phyloP scores from a whole-genome alignment of 2,797 vertebrate genomes.

The Oryzias dopingdopingensis region DNA sequence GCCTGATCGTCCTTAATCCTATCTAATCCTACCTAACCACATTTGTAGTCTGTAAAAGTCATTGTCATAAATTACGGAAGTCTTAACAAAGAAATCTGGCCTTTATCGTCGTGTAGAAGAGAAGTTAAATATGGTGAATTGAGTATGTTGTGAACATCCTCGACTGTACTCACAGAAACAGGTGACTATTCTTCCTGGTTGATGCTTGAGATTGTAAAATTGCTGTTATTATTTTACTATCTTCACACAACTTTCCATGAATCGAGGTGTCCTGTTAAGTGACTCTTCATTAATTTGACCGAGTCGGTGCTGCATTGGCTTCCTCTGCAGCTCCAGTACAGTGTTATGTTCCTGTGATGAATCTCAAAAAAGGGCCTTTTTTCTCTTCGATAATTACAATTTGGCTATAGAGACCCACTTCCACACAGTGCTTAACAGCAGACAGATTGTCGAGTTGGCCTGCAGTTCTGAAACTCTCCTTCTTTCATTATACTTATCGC shows the following conservation, averaged over 20 bases:
- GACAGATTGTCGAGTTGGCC: slow-evolving; percentile 76
- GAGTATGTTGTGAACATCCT: too few relatives aligned
- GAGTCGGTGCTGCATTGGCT: slow-evolving; percentile 39
- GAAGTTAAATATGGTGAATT: too few relatives aligned
- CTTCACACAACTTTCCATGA: background rate
- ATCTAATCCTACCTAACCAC: background rate
- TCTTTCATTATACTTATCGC: slow-evolving; percentile 76
- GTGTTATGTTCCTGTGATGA: slow-evolving; percentile 51
- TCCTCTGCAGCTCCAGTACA: slow-evolving; percentile 48
- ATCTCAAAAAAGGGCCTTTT: slow-evolving; percentile 61
- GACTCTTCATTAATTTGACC: slow-evolving; percentile 31
- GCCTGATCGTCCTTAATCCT: too few relatives aligned
- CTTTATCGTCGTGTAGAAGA: too few relatives aligned
- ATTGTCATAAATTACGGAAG: too few relatives aligned
- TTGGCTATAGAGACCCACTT: slow-evolving; percentile 69
- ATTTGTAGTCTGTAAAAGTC: background rate
- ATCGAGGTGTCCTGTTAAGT: background rate
- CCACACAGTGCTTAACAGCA: slow-evolving; percentile 57
- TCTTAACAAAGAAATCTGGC: too few relatives aligned
- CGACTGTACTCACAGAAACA: too few relatives aligned
- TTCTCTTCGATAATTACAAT: slow-evolving; percentile 70
- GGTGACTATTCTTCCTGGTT: too few relatives aligned
- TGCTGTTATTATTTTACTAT: background rate
- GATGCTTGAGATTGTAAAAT: too few relatives aligned
- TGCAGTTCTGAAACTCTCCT: slow-evolving; percentile 76